Evolutionary conservation across 1,140 invertebrate genomes (phyloP).

Genomic region (Bombyx mori): ASM3026992v2 NC_085128.1:11009501-11010000

Average conservation of each 20-base stretch:
- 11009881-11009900: constrained; percentile 40
- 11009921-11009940: constrained; percentile 15
- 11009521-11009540: constrained; percentile 3
- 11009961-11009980: too few relatives aligned
- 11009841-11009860: constrained; percentile 56
- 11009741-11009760: too few relatives aligned
- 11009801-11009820: constrained; percentile 19
- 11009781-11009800: too few relatives aligned
- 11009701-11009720: too few relatives aligned
- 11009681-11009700: too few relatives aligned
- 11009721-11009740: too few relatives aligned
- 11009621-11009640: neutral
- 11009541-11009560: constrained; percentile 4
- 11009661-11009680: too few relatives aligned
- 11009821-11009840: constrained; percentile 54
- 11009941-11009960: neutral
- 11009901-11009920: constrained; percentile 46
- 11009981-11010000: too few relatives aligned
- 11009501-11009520: constrained; percentile 12
- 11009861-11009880: constrained; percentile 56
- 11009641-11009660: too few relatives aligned
- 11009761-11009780: too few relatives aligned
- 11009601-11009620: neutral
- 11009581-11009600: constrained; percentile 6
- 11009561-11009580: too few relatives aligned